A percentile compares a stretch with the other conserved stretches of the same genome.
These are phyloP conservation scores for Drosophila quasianomalipes DNA, from an alignment of 2,888 invertebrate genomes.

Conservation along the genomic window DNA sequence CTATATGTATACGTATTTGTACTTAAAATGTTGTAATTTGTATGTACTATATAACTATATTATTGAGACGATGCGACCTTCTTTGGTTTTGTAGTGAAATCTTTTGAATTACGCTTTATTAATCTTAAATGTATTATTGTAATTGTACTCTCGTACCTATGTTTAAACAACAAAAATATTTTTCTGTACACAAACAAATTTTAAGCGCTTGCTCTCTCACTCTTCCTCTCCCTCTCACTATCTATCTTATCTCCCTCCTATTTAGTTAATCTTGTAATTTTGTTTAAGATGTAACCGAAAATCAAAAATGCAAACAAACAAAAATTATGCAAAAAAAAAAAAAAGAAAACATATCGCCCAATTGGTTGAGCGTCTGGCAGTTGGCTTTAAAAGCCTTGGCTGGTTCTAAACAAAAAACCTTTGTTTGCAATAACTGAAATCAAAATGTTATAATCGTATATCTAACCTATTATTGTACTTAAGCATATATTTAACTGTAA, in stretches of 20 bases:
- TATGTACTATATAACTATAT: conserved; percentile 46
- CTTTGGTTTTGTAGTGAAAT: conserved; percentile 72
- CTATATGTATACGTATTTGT: conserved; percentile 47
- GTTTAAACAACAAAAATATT: conserved; percentile 43
- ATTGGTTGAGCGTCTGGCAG: conserved; percentile 44
- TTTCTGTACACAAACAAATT: conserved; percentile 54
- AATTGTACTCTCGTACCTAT: conserved; percentile 68
- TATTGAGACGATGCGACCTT: conserved; percentile 54
- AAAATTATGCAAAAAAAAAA: conserved; percentile 34
- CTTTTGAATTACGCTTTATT: conserved; percentile 79
- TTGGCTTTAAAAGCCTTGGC: conserved; percentile 61
- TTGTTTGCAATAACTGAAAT: conserved; percentile 62
- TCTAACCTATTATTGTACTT: conserved; percentile 45
- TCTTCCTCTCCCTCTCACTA: conserved; percentile 19
- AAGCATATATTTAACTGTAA: conserved; percentile 55
- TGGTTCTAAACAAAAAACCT: conserved; percentile 37
- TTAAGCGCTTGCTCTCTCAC: conserved; percentile 42
- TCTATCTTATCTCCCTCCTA: conserved; percentile 11
- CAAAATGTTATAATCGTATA: conserved; percentile 59
- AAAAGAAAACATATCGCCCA: conserved; percentile 65
- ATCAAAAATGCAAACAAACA: conserved; percentile 47
- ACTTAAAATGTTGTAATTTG: conserved; percentile 59
- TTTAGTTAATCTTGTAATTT: conserved; percentile 55
- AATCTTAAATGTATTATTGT: conserved; percentile 72
- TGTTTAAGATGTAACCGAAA: conserved; percentile 51